Conservation (phyloP, 2,888 invertebrate genomes). For the Conomelus anceps region DNA sequence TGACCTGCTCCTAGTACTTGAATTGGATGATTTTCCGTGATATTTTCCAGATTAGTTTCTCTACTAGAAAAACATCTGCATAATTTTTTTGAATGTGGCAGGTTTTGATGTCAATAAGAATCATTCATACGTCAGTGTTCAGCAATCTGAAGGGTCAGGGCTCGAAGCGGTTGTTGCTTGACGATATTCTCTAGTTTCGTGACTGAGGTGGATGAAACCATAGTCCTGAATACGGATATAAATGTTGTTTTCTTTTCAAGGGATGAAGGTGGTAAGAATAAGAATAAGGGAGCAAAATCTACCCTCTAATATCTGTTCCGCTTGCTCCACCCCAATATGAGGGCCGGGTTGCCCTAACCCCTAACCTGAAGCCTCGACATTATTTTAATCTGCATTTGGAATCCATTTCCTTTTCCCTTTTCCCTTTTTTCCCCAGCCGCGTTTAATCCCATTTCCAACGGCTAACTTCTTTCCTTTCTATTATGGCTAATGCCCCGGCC, state of each 20-base stretch:
- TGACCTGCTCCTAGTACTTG: no score
- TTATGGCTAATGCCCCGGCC: background rate
- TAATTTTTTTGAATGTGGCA: no score
- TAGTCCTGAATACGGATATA: background rate
- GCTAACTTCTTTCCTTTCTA: background rate
- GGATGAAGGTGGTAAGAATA: background rate
- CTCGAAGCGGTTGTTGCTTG: background rate
- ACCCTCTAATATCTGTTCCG: background rate
- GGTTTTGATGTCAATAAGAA: no score
- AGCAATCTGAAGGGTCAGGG: background rate
- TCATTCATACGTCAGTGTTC: background rate
- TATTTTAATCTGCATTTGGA: constrained; percentile 12
- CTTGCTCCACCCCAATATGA: background rate
- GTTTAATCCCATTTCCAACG: background rate
- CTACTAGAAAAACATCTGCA: background rate
- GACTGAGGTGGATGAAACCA: background rate
- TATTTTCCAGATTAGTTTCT: background rate
- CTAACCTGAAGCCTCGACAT: background rate
- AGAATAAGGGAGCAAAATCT: background rate
- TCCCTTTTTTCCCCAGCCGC: background rate
- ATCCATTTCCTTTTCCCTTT: background rate
- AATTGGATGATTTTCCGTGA: no score
- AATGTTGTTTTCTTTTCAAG: background rate
- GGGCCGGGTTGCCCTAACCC: no score
- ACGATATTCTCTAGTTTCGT: no score